Evolutionary conservation across 1,140 invertebrate genomes (phyloP).

Genomic region (Aphidius gifuensis): DNA sequence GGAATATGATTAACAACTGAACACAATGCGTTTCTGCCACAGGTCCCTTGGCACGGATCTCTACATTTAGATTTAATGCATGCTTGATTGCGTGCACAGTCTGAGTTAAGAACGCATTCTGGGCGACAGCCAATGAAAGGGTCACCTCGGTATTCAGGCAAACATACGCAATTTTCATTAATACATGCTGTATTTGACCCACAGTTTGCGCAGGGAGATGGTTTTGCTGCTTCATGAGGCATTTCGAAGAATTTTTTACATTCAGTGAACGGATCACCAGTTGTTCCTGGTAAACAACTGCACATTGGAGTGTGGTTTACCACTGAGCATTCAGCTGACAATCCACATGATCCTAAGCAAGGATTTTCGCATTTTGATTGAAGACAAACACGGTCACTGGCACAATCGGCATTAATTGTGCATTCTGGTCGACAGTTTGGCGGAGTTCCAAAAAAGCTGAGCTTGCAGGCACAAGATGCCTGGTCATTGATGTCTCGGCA

Average conservation of each 20-base stretch:
- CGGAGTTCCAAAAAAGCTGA: constrained; percentile 65
- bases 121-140: constrained; percentile 63
- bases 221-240: constrained; percentile 32
- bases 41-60: constrained; percentile 69
- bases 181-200: constrained; percentile 45
- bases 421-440: constrained; percentile 71
- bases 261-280: constrained; percentile 68
- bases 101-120: constrained; percentile 70
- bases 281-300: constrained; percentile 64
- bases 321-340: constrained; percentile 62
- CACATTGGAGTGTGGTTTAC: constrained; percentile 66
- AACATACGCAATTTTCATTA: constrained; percentile 63
- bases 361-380: constrained; percentile 68
- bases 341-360: constrained; percentile 71
- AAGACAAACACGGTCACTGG: constrained; percentile 62
- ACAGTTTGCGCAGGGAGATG: constrained; percentile 24
- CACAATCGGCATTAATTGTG: constrained; percentile 64
- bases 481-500: constrained; percentile 61
- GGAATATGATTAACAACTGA: constrained; percentile 72
- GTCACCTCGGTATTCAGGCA: constrained; percentile 65
- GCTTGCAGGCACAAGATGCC: constrained; percentile 64
- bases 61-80: constrained; percentile 69
- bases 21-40: constrained; percentile 71
- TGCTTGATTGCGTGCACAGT: constrained; percentile 69
- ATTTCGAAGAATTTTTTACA: constrained; percentile 50